phyloP scores from a whole-genome alignment of 2,113 vertebrate genomes.

The Uropsilus gracilis region DNA sequence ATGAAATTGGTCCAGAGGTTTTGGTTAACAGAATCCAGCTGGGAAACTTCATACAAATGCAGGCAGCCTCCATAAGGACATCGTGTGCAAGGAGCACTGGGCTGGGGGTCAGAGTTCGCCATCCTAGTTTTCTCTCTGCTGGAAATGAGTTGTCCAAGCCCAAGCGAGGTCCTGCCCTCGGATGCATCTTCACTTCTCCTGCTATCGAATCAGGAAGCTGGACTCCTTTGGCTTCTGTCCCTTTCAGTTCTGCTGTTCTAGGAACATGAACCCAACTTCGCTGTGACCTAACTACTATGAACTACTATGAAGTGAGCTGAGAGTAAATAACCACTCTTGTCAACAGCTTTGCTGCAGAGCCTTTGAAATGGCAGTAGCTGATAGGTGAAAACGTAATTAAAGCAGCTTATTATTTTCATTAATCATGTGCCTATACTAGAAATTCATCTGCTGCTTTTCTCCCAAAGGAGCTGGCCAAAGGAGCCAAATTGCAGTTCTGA shows the following conservation, averaged over 20 bases:
- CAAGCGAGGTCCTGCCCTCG: neutral
- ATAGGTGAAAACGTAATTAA: conserved; percentile 63
- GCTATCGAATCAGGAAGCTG: neutral
- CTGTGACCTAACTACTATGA: neutral
- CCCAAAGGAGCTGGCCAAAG: conserved; percentile 13
- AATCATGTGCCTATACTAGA: conserved; percentile 44
- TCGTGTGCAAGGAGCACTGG: neutral
- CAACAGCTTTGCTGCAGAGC: conserved; percentile 17
- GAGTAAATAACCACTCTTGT: conserved; percentile 16
- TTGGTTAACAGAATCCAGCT: neutral
- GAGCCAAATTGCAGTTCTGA: conserved; percentile 19
- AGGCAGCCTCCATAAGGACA: neutral
- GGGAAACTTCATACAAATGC: neutral
- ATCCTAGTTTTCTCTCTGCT: conserved; percentile 3
- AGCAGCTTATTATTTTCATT: conserved; percentile 65
- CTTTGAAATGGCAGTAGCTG: conserved; percentile 47
- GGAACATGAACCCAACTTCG: conserved; percentile 9
- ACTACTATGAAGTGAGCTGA: conserved; percentile 30
- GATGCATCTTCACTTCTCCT: neutral
- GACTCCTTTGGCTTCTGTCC: neutral
- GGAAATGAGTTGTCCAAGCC: neutral
- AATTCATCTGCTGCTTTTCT: conserved; percentile 46
- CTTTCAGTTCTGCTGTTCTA: neutral
- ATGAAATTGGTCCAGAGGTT: too few relatives aligned
- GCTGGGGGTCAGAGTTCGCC: neutral